phyloP scores from a whole-genome alignment of 2,888 invertebrate species.

The Linnaemya vulpina region DNA sequence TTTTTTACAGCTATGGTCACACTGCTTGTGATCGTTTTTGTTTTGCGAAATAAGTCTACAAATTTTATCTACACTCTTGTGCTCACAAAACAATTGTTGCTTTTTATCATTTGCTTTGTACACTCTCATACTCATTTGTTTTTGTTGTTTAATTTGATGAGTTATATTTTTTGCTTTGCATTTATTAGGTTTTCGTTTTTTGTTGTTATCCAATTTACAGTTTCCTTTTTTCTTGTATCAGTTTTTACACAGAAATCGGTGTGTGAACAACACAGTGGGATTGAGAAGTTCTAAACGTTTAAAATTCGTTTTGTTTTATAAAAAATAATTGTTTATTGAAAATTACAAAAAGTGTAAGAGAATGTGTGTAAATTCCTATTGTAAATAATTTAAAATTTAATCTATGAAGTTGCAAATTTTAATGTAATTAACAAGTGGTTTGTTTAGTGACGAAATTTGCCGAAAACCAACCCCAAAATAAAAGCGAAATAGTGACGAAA shows the following conservation, averaged over 20 bases:
- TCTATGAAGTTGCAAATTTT: not conserved
- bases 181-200: conserved; percentile 50
- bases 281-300: not conserved
- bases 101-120: conserved; percentile 3
- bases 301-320: not conserved
- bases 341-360: not conserved
- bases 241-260: conserved; percentile 71
- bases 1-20: conserved; percentile 19
- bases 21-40: conserved; percentile 15
- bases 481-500: conserved; percentile 5
- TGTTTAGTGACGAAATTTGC: conserved; percentile 28
- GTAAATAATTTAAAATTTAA: not conserved
- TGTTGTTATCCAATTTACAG: conserved; percentile 72
- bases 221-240: conserved; percentile 63
- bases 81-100: conserved; percentile 19
- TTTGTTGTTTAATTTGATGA: conserved; percentile 30
- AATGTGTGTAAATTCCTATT: not conserved
- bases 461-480: conserved; percentile 16
- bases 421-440: conserved; percentile 29
- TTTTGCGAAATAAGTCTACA: conserved; percentile 38
- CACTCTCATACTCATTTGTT: conserved; percentile 25
- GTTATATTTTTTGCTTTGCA: conserved; percentile 25
- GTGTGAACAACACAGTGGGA: conserved; percentile 60
- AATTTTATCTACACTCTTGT: conserved; percentile 29
- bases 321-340: not conserved